phyloP scores from a whole-genome alignment of 2,113 vertebrate species.

The Cheilinus undulatus region DNA sequence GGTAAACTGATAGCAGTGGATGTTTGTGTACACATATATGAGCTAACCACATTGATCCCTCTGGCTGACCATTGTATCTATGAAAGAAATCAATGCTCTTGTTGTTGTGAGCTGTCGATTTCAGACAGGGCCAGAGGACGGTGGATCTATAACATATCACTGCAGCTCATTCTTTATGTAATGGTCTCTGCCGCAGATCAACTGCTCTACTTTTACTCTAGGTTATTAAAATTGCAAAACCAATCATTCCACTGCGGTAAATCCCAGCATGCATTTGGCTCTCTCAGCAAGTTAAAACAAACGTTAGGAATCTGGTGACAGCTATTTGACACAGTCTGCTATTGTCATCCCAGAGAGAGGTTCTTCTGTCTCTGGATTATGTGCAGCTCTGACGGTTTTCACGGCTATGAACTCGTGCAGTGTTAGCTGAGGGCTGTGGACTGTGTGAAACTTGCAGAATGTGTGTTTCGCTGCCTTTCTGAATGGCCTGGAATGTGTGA shows the following conservation, averaged over 20 bases:
- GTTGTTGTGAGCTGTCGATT: not conserved
- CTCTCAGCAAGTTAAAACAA: constrained; percentile 16
- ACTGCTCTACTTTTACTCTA: not conserved
- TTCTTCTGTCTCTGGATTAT: constrained; percentile 44
- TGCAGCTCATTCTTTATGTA: not conserved
- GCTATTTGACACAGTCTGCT: constrained; percentile 40
- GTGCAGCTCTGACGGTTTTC: constrained; percentile 48
- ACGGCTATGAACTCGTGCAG: constrained; percentile 48
- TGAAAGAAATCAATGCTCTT: constrained; percentile 11
- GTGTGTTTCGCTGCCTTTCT: constrained; percentile 28
- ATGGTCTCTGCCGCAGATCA: not conserved
- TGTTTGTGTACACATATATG: not conserved
- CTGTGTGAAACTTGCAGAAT: constrained; percentile 64
- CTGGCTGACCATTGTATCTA: not conserved
- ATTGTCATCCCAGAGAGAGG: constrained; percentile 49
- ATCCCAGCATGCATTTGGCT: not conserved
- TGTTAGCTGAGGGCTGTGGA: constrained; percentile 46
- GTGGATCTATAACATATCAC: not conserved
- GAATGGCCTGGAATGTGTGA: constrained; percentile 41
- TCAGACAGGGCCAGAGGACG: not conserved
- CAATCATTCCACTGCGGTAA: not conserved
- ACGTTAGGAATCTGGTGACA: constrained; percentile 51
- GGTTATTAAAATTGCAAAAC: not conserved
- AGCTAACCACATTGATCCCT: not conserved
- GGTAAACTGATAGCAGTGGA: not conserved